These are phyloP conservation scores for Pygocentrus nattereri DNA, from an alignment of 2,797 vertebrate genomes.

Conservation along the genomic window DNA sequence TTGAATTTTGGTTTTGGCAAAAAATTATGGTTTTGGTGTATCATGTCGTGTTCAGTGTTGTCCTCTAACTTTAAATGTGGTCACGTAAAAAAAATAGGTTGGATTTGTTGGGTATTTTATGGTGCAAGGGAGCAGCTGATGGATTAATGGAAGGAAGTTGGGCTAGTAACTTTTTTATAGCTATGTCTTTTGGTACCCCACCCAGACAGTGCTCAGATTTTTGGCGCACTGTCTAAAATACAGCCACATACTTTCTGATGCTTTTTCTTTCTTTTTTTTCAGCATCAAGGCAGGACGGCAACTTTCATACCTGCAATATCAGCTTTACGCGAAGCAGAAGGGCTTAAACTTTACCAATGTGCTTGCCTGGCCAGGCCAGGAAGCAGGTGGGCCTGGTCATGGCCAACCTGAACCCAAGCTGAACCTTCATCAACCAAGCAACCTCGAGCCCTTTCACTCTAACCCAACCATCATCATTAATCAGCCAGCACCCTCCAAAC, in stretches of 20 bases:
- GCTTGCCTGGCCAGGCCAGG: slow-evolving; percentile 64
- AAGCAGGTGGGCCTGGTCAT: slow-evolving; percentile 81
- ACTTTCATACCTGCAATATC: slow-evolving; percentile 90
- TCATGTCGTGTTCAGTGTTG: too few relatives aligned
- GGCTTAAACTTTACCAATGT: slow-evolving; percentile 83
- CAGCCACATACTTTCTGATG: not conserved
- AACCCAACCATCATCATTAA: slow-evolving; percentile 57
- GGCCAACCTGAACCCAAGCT: slow-evolving; percentile 37
- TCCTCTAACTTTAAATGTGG: too few relatives aligned
- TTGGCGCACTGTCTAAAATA: not conserved
- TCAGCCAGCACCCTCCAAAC: slow-evolving; percentile 56
- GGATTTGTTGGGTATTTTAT: not conserved
- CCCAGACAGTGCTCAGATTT: not conserved
- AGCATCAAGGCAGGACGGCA: slow-evolving; percentile 93
- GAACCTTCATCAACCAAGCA: slow-evolving; percentile 30
- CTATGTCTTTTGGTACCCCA: not conserved
- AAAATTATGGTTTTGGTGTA: too few relatives aligned
- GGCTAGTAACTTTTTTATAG: not conserved
- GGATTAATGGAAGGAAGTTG: not conserved
- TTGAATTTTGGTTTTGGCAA: too few relatives aligned
- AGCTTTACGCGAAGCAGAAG: slow-evolving; percentile 94
- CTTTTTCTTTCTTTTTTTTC: not conserved
- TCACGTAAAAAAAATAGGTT: too few relatives aligned
- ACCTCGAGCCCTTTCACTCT: slow-evolving; percentile 52
- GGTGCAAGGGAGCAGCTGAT: too few relatives aligned